Percentiles rank a stretch among this genome's conserved stretches.
These are phyloP conservation scores for Lasioglossum morio DNA, from an alignment of 2,888 invertebrate genomes.

Conservation along the genomic window DNA sequence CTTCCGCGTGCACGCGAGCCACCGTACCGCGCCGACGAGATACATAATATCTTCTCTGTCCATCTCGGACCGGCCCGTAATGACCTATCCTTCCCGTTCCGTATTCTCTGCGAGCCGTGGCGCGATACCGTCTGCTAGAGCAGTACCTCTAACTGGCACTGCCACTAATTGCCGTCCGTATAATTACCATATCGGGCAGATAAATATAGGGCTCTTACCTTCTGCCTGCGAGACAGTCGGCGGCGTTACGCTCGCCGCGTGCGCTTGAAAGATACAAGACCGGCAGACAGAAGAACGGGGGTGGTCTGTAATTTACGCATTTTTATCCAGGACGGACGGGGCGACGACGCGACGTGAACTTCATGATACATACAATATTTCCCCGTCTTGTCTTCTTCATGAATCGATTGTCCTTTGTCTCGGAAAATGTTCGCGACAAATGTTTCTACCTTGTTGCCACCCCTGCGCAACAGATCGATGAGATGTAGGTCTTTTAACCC, in stretches of 20 bases:
- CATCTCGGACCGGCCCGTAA: conserved; percentile 55
- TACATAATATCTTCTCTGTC: conserved; percentile 67
- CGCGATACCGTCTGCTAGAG: conserved; percentile 56
- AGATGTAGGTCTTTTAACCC: neutral
- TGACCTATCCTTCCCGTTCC: conserved; percentile 52
- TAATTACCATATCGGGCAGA: conserved; percentile 78
- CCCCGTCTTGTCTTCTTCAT: neutral
- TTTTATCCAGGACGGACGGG: neutral
- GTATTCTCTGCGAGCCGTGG: conserved; percentile 31
- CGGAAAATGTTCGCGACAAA: neutral
- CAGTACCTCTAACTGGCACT: conserved; percentile 71
- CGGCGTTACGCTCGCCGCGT: conserved; percentile 49
- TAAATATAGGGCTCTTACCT: conserved; percentile 74
- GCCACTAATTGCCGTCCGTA: conserved; percentile 74
- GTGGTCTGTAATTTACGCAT: conserved; percentile 38
- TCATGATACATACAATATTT: neutral
- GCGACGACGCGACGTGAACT: neutral
- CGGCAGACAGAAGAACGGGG: conserved; percentile 8
- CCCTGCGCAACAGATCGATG: neutral
- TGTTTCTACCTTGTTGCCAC: neutral
- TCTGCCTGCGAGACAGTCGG: conserved; percentile 59
- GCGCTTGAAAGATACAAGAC: conserved; percentile 44
- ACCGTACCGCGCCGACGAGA: conserved; percentile 31
- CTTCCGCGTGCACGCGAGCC: conserved; percentile 18
- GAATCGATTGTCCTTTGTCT: neutral